A percentile compares a stretch with the other conserved stretches of the same genome.
phyloP scores from a whole-genome alignment of 2,888 invertebrate genomes.

The Halocaridina rubra region DNA sequence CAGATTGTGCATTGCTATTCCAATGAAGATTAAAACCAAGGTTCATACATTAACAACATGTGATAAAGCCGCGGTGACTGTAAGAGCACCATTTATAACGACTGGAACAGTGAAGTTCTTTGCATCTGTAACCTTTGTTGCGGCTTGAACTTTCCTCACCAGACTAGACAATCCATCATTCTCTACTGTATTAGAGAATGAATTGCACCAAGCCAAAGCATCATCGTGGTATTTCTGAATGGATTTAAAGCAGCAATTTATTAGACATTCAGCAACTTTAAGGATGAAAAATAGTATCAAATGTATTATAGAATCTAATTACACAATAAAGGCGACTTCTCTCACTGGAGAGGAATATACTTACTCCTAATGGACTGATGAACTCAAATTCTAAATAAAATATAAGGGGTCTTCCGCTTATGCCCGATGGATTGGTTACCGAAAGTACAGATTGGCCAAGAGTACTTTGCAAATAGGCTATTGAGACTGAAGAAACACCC shows the following conservation, averaged over 20 bases:
- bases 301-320: no score
- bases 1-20: no score
- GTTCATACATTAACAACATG: neutral
- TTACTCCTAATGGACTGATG: neutral
- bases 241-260: no score
- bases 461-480: neutral
- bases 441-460: neutral
- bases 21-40: no score
- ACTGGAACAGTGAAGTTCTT: neutral
- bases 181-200: neutral
- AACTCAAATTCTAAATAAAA: constrained; percentile 10
- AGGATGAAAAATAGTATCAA: no score
- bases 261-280: no score
- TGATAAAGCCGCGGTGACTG: neutral
- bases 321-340: no score
- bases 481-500: constrained; percentile 5
- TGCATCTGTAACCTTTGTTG: neutral
- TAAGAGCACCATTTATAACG: neutral
- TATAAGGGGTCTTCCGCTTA: neutral
- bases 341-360: no score
- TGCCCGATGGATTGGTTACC: neutral
- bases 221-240: neutral
- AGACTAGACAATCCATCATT: neutral
- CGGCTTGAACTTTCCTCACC: neutral
- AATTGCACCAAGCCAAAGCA: neutral